phyloP scores from a whole-genome alignment of 2,113 vertebrate species.

The Paramisgurnus dabryanus region DNA sequence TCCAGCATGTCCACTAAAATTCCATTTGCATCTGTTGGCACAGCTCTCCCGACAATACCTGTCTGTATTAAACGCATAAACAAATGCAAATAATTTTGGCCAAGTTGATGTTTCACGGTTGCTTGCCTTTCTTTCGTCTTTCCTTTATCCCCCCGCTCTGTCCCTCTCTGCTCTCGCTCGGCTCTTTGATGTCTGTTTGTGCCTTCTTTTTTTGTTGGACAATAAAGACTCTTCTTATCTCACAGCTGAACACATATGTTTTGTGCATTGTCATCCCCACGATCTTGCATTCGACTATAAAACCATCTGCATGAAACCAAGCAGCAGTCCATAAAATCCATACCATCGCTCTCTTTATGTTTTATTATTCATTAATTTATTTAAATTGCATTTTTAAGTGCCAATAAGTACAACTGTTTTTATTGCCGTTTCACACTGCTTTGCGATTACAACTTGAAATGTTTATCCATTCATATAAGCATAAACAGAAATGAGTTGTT shows the following conservation, averaged over 20 bases:
- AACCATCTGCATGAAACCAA: constrained; percentile 40
- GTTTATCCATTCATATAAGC: constrained; percentile 55
- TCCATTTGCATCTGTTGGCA: constrained; percentile 77
- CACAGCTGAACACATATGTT: constrained; percentile 67
- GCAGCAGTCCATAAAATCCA: constrained; percentile 13
- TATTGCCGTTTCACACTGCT: constrained; percentile 13
- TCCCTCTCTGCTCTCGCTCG: constrained; percentile 61
- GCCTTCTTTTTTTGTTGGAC: constrained; percentile 75
- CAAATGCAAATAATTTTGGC: constrained; percentile 77
- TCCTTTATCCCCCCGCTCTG: background rate
- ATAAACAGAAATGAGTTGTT: constrained; percentile 29
- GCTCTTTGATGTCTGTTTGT: constrained; percentile 83
- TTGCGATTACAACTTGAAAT: constrained; percentile 13
- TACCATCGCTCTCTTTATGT: constrained; percentile 45
- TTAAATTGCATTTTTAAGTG: background rate
- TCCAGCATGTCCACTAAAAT: constrained; percentile 88
- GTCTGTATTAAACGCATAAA: constrained; percentile 78
- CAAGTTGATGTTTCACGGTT: constrained; percentile 73
- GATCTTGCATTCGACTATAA: constrained; percentile 52
- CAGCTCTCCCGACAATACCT: constrained; percentile 77
- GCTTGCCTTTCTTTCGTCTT: constrained; percentile 52
- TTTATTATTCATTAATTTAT: constrained; percentile 26
- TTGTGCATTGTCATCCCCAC: constrained; percentile 57
- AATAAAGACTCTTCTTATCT: constrained; percentile 70
- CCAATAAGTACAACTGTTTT: constrained; percentile 17